phyloP scores from a whole-genome alignment of 2,797 vertebrate genomes.

The Pangasius macronema region DNA sequence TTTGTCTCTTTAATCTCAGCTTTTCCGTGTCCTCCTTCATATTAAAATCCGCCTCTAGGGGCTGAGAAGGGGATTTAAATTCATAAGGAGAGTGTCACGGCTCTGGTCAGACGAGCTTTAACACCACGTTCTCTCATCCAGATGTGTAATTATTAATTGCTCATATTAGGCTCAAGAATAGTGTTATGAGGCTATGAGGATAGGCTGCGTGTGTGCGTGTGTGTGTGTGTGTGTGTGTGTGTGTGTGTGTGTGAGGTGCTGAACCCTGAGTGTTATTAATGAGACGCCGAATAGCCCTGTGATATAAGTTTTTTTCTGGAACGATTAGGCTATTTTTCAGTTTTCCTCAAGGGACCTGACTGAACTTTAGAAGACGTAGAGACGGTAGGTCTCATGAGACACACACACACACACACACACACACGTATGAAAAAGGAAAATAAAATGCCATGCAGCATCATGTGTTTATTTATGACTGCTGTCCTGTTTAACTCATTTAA shows the following conservation, averaged over 20 bases:
- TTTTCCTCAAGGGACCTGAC: conserved; percentile 25
- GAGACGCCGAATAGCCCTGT: conserved; percentile 29
- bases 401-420: conserved; percentile 4
- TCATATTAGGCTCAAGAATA: conserved; percentile 39
- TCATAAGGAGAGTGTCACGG: conserved; percentile 47
- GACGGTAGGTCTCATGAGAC: conserved; percentile 30
- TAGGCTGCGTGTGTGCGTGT: conserved; percentile 26
- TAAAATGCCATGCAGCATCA: conserved; percentile 34
- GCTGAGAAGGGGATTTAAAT: conserved; percentile 48
- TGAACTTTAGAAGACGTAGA: conserved; percentile 52
- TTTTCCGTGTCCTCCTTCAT: conserved; percentile 50
- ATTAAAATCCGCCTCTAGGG: conserved; percentile 53
- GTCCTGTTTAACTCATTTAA: conserved; percentile 46
- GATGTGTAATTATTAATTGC: conserved; percentile 56
- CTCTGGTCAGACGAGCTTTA: conserved; percentile 41
- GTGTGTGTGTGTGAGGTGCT: conserved; percentile 35
- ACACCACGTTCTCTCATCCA: conserved; percentile 39
- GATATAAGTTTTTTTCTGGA: conserved; percentile 33
- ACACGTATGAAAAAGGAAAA: conserved; percentile 20
- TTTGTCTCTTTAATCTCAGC: conserved; percentile 57
- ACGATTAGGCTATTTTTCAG: conserved; percentile 35
- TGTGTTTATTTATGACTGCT: conserved; percentile 42
- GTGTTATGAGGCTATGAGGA: conserved; percentile 25
- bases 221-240: conserved; percentile 54
- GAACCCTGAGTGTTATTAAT: conserved; percentile 42